phyloP scores from a whole-genome alignment of 2,888 invertebrate species.

The Stenichneumon culpator region DNA sequence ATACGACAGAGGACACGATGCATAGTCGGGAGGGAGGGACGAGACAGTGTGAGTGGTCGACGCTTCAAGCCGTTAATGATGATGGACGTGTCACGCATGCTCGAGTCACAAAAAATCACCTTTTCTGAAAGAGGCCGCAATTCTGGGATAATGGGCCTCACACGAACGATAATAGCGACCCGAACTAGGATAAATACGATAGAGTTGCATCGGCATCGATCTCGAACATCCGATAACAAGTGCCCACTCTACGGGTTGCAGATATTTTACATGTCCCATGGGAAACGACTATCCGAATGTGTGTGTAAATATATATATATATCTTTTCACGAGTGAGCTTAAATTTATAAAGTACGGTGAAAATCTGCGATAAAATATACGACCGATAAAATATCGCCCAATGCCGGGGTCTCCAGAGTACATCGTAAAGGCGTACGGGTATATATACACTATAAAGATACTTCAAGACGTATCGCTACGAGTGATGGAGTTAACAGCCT shows the following conservation, averaged over 20 bases:
- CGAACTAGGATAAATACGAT: conserved; percentile 29
- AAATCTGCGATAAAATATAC: conserved; percentile 68
- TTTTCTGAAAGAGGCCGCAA: neutral
- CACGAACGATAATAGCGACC: conserved; percentile 9
- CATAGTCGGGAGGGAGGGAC: neutral
- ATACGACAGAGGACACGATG: neutral
- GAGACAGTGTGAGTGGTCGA: neutral
- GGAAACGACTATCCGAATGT: conserved; percentile 54
- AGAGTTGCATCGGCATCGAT: conserved; percentile 43
- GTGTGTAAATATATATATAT: conserved; percentile 19
- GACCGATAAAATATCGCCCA: conserved; percentile 62
- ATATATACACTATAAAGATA: conserved; percentile 22
- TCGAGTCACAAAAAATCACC: neutral
- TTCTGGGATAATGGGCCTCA: neutral
- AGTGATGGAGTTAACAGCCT: conserved; percentile 24
- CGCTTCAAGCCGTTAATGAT: conserved; percentile 26
- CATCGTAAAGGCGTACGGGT: conserved; percentile 32
- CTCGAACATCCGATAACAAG: conserved; percentile 61
- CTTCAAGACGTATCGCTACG: conserved; percentile 31
- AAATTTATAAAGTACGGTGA: conserved; percentile 65
- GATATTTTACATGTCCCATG: conserved; percentile 55
- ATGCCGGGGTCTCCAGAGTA: conserved; percentile 22
- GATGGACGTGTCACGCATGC: conserved; percentile 28
- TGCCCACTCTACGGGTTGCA: conserved; percentile 37
- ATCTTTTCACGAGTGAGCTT: conserved; percentile 61